A percentile compares a stretch with the other conserved stretches of the same genome.
Conservation (phyloP, 2,797 vertebrate genomes). For the Stomatorhinus walkeri region DNA sequence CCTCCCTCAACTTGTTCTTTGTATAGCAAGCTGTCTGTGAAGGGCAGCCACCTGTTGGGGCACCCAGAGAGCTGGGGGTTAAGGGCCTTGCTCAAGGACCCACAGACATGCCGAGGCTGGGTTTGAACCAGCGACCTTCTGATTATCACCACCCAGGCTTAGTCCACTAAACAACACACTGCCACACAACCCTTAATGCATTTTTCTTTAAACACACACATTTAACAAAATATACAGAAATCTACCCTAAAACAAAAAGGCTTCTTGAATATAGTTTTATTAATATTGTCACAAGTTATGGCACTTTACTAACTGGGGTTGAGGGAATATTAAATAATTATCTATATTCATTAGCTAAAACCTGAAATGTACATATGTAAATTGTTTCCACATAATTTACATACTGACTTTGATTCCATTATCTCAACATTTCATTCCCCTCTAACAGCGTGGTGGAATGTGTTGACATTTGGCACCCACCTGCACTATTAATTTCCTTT, state of each 20-base stretch:
- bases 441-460: neutral
- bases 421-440: conserved; percentile 4
- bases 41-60: neutral
- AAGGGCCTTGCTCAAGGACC: neutral
- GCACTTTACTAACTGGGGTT: neutral
- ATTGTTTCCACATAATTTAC: conserved; percentile 15
- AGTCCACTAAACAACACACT: neutral
- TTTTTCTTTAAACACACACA: neutral
- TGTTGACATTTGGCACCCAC: conserved; percentile 18
- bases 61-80: neutral
- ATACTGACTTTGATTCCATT: neutral
- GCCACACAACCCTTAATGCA: neutral
- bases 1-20: neutral
- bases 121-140: neutral
- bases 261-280: neutral
- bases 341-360: conserved; percentile 12
- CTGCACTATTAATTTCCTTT: neutral
- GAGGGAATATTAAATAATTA: conserved; percentile 9
- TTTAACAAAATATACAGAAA: neutral
- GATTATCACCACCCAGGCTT: neutral
- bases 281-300: neutral
- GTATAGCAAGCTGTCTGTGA: neutral
- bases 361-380: neutral
- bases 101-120: neutral
- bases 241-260: neutral